Conservation (phyloP, 2,797 vertebrate species). For the Alca torda region DNA sequence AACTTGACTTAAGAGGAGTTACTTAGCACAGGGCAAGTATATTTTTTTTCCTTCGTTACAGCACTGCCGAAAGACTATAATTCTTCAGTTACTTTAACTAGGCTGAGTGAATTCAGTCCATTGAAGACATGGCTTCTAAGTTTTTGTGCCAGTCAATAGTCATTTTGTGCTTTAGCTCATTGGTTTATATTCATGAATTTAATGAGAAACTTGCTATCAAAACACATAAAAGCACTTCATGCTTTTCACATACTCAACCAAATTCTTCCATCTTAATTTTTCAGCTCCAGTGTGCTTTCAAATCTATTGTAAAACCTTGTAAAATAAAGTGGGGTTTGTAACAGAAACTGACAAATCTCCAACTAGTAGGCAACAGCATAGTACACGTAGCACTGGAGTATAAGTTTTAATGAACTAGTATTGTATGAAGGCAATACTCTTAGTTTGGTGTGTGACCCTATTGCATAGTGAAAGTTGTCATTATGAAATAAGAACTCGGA, state of each 20-base stretch:
- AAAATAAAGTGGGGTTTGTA: background rate
- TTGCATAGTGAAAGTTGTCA: constrained; percentile 31
- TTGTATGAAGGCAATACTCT: constrained; percentile 10
- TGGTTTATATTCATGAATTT: background rate
- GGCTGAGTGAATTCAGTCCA: background rate
- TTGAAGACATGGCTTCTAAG: background rate
- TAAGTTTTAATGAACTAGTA: constrained; percentile 51
- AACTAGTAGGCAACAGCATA: constrained; percentile 28
- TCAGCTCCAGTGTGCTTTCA: background rate
- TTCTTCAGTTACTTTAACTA: background rate
- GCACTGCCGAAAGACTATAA: background rate
- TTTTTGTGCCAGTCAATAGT: background rate
- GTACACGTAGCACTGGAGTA: constrained; percentile 7
- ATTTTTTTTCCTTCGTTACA: background rate
- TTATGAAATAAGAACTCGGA: constrained; percentile 60
- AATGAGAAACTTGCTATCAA: background rate
- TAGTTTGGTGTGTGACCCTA: constrained; percentile 52
- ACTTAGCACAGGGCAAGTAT: background rate
- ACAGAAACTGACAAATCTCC: constrained; percentile 20
- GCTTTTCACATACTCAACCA: background rate
- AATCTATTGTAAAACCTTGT: constrained; percentile 15
- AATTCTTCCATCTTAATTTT: background rate
- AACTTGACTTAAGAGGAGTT: background rate
- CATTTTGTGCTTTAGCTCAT: background rate
- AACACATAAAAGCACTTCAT: background rate